Evolutionary conservation across 2,888 invertebrate species (phyloP).

Genomic region (Xestia xanthographa): DNA sequence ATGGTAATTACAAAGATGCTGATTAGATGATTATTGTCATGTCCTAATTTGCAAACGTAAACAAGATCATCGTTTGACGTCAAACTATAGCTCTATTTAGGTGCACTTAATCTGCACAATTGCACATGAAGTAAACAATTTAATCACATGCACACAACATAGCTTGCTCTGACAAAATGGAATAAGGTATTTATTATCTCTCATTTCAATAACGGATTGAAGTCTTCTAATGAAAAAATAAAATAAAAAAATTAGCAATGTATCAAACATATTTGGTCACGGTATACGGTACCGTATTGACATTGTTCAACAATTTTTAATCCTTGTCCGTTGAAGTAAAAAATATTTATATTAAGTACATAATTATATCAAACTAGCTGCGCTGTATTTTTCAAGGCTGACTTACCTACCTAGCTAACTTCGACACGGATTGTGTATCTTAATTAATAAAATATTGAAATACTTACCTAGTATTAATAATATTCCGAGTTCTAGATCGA

Average conservation of each 20-base stretch:
- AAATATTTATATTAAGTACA: too few species aligned
- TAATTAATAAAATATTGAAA: neutral
- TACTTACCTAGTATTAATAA: neutral
- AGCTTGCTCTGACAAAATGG: neutral
- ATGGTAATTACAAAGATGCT: conserved; percentile 8
- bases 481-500: conserved; percentile 16
- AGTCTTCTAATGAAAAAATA: too few species aligned
- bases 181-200: neutral
- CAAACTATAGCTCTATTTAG: conserved; percentile 14
- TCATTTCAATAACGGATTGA: too few species aligned
- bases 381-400: conserved; percentile 60
- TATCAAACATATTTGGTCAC: conserved; percentile 21
- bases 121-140: conserved; percentile 38
- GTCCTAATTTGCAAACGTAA: conserved; percentile 21
- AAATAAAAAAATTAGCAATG: too few species aligned
- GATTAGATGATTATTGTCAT: conserved; percentile 18
- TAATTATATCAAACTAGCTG: conserved; percentile 28
- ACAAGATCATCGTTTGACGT: conserved; percentile 36
- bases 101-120: conserved; percentile 36
- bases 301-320: conserved; percentile 9
- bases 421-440: neutral
- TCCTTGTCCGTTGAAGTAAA: conserved; percentile 13
- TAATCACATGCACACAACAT: conserved; percentile 18
- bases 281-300: conserved; percentile 21
- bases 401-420: conserved; percentile 38